Evolutionary conservation across 2,888 invertebrate genomes (phyloP).

Genomic region (Rhyacophila evoluta): DNA sequence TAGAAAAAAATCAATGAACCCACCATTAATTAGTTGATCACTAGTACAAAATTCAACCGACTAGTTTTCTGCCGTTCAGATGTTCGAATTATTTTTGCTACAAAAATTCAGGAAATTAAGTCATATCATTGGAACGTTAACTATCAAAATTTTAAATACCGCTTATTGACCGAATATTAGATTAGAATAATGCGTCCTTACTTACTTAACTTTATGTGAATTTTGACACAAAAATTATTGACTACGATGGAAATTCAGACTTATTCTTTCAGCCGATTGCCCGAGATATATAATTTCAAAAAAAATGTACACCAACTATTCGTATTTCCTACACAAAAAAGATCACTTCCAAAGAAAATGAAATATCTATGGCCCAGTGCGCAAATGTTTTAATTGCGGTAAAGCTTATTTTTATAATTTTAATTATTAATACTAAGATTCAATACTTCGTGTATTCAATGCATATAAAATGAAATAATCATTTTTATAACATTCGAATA

Average conservation of each 20-base stretch:
- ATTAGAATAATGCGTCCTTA: not conserved
- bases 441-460: no score
- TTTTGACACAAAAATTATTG: slow-evolving; percentile 20
- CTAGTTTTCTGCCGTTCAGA: no score
- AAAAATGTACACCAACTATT: not conserved
- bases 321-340: not conserved
- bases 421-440: no score
- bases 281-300: slow-evolving; percentile 3
- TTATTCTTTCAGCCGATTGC: slow-evolving; percentile 19
- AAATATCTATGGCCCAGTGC: not conserved
- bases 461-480: no score
- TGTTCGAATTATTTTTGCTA: no score
- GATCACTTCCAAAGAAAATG: not conserved
- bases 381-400: not conserved
- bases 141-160: not conserved
- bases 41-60: no score
- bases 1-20: no score
- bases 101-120: no score
- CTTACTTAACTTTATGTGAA: not conserved
- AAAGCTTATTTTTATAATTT: not conserved
- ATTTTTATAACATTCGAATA: no score
- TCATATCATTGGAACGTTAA: not conserved
- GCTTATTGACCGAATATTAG: not conserved
- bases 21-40: no score
- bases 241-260: slow-evolving; percentile 22